These are phyloP conservation scores for Proteles cristata DNA, from an alignment of 2,113 vertebrate genomes.

Conservation along the genomic window DNA sequence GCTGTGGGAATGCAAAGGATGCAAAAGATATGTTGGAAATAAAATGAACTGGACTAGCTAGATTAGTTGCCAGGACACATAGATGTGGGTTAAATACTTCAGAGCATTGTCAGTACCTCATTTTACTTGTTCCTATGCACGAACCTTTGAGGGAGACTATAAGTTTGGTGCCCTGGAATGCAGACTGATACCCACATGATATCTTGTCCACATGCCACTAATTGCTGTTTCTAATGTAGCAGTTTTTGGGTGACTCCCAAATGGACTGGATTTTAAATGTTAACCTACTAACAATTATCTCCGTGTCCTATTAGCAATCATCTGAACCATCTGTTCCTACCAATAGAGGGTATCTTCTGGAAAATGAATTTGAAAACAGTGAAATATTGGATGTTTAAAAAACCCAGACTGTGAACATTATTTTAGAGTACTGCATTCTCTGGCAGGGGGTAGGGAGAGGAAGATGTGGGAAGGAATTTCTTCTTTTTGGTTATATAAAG, in stretches of 20 bases:
- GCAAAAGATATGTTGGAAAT: neutral
- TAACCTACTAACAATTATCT: constrained; percentile 73
- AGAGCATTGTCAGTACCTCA: neutral
- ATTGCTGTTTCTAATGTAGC: neutral
- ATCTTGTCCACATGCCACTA: constrained; percentile 16
- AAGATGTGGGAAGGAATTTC: neutral
- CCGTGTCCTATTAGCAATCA: constrained; percentile 72
- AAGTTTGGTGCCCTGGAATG: neutral
- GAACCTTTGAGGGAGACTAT: neutral
- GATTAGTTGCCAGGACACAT: neutral
- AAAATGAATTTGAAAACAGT: constrained; percentile 59
- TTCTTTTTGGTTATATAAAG: neutral
- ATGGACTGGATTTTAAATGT: constrained; percentile 72
- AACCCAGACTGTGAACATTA: constrained; percentile 6
- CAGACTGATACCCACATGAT: neutral
- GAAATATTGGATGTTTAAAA: constrained; percentile 56
- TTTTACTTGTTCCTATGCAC: neutral
- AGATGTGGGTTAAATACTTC: neutral
- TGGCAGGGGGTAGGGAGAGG: neutral
- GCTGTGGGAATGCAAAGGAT: neutral
- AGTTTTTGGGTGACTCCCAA: constrained; percentile 61
- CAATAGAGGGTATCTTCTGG: constrained; percentile 55
- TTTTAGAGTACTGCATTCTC: neutral
- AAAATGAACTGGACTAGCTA: neutral
- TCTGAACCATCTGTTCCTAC: constrained; percentile 76